A percentile compares a stretch with the other conserved stretches of the same genome.
Evolutionary conservation across 1,140 invertebrate genomes (phyloP).

Genomic region (Metaphire vulgaris): DNA sequence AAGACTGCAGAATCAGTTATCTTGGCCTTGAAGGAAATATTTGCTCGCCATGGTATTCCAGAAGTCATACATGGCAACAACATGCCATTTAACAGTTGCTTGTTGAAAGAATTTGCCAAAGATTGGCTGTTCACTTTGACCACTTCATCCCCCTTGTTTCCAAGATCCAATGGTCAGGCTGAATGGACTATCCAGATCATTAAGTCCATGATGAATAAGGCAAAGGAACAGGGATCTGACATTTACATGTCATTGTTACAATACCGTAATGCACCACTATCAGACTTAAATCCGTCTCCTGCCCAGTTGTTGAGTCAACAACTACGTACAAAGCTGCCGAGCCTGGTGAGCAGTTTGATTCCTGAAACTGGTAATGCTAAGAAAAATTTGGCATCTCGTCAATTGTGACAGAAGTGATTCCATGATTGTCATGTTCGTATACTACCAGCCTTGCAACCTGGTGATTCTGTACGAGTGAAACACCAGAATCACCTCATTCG

Average conservation of each 20-base stretch:
- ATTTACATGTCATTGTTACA: conserved; percentile 9
- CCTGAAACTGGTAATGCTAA: not conserved
- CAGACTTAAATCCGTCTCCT: conserved; percentile 1
- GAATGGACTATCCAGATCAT: not conserved
- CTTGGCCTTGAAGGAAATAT: not conserved
- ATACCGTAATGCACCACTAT: conserved; percentile 14
- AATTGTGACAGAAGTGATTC: too few species aligned
- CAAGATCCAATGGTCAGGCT: not conserved
- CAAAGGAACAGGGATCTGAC: conserved; percentile 11
- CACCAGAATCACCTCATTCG: too few species aligned
- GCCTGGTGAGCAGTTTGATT: not conserved
- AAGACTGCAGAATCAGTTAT: conserved; percentile 16
- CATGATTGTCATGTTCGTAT: too few species aligned
- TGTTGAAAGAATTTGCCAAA: not conserved
- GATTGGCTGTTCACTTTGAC: not conserved
- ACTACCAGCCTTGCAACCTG: too few species aligned
- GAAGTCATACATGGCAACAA: conserved; percentile 7
- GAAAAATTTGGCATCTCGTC: too few species aligned
- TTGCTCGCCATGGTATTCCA: conserved; percentile 25
- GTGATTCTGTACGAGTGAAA: too few species aligned
- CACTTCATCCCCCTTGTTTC: not conserved
- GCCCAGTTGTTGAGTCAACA: conserved; percentile 12
- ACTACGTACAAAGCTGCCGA: conserved; percentile 8
- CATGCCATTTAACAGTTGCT: not conserved
- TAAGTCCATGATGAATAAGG: conserved; percentile 20